Base-by-base conservation (phyloP, 1,140 invertebrate species). In the Macrotrachela quadricornifera region DNA sequence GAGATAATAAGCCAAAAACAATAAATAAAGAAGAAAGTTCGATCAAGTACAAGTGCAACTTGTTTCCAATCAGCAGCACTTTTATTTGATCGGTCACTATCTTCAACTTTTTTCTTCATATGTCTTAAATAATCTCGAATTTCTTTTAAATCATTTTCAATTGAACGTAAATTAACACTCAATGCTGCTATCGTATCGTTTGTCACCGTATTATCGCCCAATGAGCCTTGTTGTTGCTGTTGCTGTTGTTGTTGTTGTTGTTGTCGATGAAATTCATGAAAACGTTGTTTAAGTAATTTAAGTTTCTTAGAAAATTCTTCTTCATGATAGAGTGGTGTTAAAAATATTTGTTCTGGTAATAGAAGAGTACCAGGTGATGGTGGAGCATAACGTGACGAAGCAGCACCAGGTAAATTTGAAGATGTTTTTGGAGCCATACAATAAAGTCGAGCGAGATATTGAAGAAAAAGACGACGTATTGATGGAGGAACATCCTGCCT, bases 1-100 rank as follows among this genome's bases (percentile, higher is more conserved):
- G 68, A 68, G 8, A 66, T 59, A 17, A 65, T 57, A 37, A 68
- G 67, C 54, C 85, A 84, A n/a, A 61, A 12, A 12, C 68, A 56
- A 59, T 70, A 70, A 10, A 63, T 40, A 50, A 64, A 63, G 58
- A 70, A 70, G 53, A 70, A 67, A 10, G 68, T 51, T 44, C 68
- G 55, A 54, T 70, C 68, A 10, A 70, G 52, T 10, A 67, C 65
- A 8, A 68, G 56, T 12, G 66, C 67, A 21, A 69, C 62, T 6
- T 62, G 55, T 54, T 64, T 59, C 68, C 68, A 70, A 51, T 56
- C 54, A 56, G 53, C 65, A 38, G 36, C 69, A 59, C 46, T 43
- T 49, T 37, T 65, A 57, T n/a, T 41, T 30, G 48, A 48, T 0
- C 41, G 18, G 16, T 54, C 52, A 43, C 49, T 47, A 42, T 36